Percentiles rank a stretch among this genome's conserved stretches.
These are phyloP conservation scores for Amphibalanus amphitrite DNA, from an alignment of 1,140 invertebrate species.

Conservation along the genomic window DNA sequence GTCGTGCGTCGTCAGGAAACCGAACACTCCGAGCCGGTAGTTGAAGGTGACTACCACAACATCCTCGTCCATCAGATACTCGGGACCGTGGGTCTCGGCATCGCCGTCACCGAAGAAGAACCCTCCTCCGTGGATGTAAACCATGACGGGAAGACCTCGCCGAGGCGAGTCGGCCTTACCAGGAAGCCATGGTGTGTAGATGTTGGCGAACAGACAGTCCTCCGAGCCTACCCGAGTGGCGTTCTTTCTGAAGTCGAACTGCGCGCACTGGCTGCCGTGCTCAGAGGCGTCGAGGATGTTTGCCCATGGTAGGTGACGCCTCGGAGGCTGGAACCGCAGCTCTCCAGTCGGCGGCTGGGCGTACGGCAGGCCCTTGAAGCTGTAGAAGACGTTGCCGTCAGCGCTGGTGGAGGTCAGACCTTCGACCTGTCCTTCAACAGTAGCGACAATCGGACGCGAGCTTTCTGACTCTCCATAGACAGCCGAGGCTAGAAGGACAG, in stretches of 20 bases:
- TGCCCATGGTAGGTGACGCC: too few relatives aligned
- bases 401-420: too few relatives aligned
- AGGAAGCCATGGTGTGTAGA: constrained; percentile 49
- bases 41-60: constrained; percentile 87
- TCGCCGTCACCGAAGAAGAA: constrained; percentile 47
- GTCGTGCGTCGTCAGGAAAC: constrained; percentile 77
- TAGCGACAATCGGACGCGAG: too few relatives aligned
- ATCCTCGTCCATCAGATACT: constrained; percentile 68
- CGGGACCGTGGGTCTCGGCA: constrained; percentile 51
- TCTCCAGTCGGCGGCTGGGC: too few relatives aligned
- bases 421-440: too few relatives aligned
- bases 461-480: too few relatives aligned
- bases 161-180: constrained; percentile 18
- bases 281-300: too few relatives aligned
- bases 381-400: too few relatives aligned
- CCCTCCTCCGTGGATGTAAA: constrained; percentile 35
- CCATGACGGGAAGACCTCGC: constrained; percentile 33
- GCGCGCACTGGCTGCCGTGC: too few relatives aligned
- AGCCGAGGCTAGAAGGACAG: too few relatives aligned
- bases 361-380: too few relatives aligned
- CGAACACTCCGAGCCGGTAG: constrained; percentile 86
- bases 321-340: too few relatives aligned
- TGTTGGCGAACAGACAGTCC: constrained; percentile 92
- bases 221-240: constrained; percentile 44
- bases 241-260: not conserved